Percentiles rank a stretch among this genome's conserved stretches.
Conservation (phyloP, 2,113 vertebrate species). For the Chaetodon auriga region DNA sequence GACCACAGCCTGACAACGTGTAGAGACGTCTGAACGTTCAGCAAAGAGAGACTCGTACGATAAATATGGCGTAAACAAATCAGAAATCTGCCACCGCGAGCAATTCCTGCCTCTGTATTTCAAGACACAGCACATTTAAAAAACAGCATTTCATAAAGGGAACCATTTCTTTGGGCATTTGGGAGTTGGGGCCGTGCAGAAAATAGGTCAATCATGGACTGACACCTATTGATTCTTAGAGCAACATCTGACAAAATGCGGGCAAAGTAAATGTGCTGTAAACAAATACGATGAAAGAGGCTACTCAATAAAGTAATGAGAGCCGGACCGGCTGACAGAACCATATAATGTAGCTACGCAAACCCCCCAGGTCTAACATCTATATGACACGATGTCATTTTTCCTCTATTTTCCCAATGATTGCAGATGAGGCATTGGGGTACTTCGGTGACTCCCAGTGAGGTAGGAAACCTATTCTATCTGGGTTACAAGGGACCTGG, state of each 20-base stretch:
- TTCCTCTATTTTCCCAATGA: slow-evolving; percentile 55
- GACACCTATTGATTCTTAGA: slow-evolving; percentile 66
- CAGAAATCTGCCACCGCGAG: slow-evolving; percentile 29
- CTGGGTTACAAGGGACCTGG: slow-evolving; percentile 65
- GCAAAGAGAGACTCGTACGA: slow-evolving; percentile 9
- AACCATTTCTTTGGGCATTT: slow-evolving; percentile 41
- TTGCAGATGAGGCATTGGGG: slow-evolving; percentile 39
- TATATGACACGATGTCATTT: slow-evolving; percentile 63
- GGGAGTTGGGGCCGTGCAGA: slow-evolving; percentile 36
- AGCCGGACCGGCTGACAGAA: slow-evolving; percentile 57
- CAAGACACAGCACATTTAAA: slow-evolving; percentile 29
- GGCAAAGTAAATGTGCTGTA: slow-evolving; percentile 53
- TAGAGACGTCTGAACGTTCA: slow-evolving; percentile 26
- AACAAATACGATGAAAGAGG: slow-evolving; percentile 69
- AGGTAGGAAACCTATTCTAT: slow-evolving; percentile 60
- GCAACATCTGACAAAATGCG: slow-evolving; percentile 45
- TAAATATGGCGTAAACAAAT: slow-evolving; percentile 50
- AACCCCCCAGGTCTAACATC: slow-evolving; percentile 51
- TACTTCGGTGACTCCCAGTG: slow-evolving; percentile 46
- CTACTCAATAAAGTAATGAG: slow-evolving; percentile 56
- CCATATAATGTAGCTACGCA: slow-evolving; percentile 64
- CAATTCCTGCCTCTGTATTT: slow-evolving; percentile 20
- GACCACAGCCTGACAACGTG: slow-evolving; percentile 38
- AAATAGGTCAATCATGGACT: slow-evolving; percentile 64
- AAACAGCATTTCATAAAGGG: slow-evolving; percentile 35